Evolutionary conservation across 2,888 invertebrate genomes (phyloP).

Genomic region (Phortica magna): DNA sequence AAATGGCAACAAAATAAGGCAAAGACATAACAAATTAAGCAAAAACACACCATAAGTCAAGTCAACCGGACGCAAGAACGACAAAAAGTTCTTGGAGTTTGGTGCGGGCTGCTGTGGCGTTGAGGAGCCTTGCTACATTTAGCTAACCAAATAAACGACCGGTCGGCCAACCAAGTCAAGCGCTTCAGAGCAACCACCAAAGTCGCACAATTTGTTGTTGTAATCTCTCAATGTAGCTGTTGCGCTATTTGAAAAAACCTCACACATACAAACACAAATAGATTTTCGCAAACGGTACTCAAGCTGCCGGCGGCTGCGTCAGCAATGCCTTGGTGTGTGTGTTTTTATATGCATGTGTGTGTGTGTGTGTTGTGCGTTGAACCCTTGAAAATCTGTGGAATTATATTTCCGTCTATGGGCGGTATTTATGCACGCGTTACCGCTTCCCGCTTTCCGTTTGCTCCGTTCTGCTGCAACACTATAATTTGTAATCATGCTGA

Average conservation of each 20-base stretch:
- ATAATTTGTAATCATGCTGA: constrained; percentile 70
- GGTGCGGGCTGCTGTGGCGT: neutral
- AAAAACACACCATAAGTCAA: constrained; percentile 54
- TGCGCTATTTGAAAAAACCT: neutral
- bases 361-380: constrained; percentile 43
- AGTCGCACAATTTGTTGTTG: constrained; percentile 22
- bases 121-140: constrained; percentile 36
- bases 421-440: constrained; percentile 60
- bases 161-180: neutral
- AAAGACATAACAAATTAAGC: constrained; percentile 44
- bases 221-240: neutral
- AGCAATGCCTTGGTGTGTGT: constrained; percentile 36
- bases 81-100: constrained; percentile 36
- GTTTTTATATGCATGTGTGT: constrained; percentile 14
- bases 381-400: constrained; percentile 46
- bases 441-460: constrained; percentile 31
- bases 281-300: constrained; percentile 50
- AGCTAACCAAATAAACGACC: constrained; percentile 51
- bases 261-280: constrained; percentile 63
- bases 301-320: constrained; percentile 23
- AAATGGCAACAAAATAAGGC: neutral
- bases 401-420: constrained; percentile 71
- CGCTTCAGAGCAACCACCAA: constrained; percentile 37
- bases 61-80: constrained; percentile 25
- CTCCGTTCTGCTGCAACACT: constrained; percentile 61